Evolutionary conservation across 1,140 invertebrate genomes (phyloP).

Genomic region (Lasioglossum albipes): DNA sequence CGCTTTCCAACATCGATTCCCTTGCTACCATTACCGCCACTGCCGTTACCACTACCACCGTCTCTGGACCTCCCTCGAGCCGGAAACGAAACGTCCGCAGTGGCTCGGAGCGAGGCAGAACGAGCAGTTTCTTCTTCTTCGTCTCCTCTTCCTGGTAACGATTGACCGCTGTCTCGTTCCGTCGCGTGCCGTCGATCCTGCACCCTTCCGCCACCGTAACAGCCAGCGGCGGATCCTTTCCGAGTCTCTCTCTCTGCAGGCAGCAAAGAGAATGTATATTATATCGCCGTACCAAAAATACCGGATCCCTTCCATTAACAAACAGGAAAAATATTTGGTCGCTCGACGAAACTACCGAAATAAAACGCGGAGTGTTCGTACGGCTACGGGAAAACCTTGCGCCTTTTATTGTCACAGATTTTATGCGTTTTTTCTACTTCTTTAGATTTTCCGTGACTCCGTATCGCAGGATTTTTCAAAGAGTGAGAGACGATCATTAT

Average conservation of each 20-base stretch:
- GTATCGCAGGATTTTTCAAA: too few species aligned
- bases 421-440: too few species aligned
- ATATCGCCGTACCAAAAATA: too few species aligned
- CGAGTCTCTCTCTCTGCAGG: neutral
- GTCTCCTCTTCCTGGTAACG: neutral
- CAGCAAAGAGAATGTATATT: too few species aligned
- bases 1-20: constrained; percentile 52
- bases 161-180: constrained; percentile 1
- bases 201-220: neutral
- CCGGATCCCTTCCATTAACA: too few species aligned
- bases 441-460: too few species aligned
- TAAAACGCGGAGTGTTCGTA: too few species aligned
- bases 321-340: too few species aligned
- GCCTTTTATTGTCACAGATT: too few species aligned
- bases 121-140: constrained; percentile 19
- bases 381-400: too few species aligned
- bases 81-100: constrained; percentile 57
- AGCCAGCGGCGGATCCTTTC: neutral
- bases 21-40: neutral
- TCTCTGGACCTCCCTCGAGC: constrained; percentile 38
- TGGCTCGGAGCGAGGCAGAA: constrained; percentile 20
- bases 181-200: neutral
- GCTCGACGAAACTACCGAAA: too few species aligned
- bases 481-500: too few species aligned
- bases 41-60: neutral